Evolutionary conservation across 2,888 invertebrate species (phyloP), one percentile per base, ranked within the genome.

Genomic region (Torymus texanus): DNA sequence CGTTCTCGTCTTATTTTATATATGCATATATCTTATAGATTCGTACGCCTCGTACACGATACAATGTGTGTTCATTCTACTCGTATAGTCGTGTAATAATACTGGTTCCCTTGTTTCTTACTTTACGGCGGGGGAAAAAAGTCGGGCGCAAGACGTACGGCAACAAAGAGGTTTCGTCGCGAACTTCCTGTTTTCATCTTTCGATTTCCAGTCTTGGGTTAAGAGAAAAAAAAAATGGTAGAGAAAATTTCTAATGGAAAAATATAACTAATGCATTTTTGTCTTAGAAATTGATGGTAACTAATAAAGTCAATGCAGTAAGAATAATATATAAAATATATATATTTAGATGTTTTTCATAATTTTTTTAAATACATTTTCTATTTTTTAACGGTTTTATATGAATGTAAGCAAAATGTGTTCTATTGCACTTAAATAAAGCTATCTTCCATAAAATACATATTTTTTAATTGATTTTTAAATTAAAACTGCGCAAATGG

Each of bases 311-410:
- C 71, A 79, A 79, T 79, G 65, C 73, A 63, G 68, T 68, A 72
- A 75, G 14, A 70, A 51, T 79, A 53, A 71, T 70, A 75, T 79
- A 70, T 51, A 58, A 61, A 62, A 62, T 55, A 74, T 63, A 41
- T 41, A 56, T 62, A 75, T 67, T 74, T 21, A 61, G 18, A 76
- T 55, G 51, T 51, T 78, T 75, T 72, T 79, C 24, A 41, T 56
- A 62, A 51, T 74, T 58, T 56, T 75, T 66, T 70, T 74, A 51
- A 71, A 70, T 65, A 51, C 50, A 10, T 62, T 76, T 79, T 72
- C 70, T 75, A 79, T 71, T 79, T 79, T 79, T 75, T 62, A 79
- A 67, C 24, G 24, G 50, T 72, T 79, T 79, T 79, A 72, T 72
- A 79, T 24, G 21, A 79, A 67, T 72, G 16, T 78, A 75, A 71